Base-by-base conservation (phyloP, 2,113 vertebrate species). In the Orycteropus afer region DNA sequence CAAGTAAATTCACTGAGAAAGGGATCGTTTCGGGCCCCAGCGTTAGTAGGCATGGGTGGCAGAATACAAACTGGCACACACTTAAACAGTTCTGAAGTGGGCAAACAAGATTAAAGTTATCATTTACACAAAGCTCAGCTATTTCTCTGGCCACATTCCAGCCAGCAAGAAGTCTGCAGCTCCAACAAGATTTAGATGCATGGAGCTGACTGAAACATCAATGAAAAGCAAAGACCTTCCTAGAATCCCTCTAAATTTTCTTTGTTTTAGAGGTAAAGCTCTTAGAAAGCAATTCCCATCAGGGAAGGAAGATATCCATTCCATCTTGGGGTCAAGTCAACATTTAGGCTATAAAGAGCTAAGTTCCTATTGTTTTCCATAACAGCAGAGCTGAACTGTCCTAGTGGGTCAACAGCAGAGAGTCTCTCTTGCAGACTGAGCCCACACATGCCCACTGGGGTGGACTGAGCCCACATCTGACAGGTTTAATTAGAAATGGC, bases 1-100 rank as follows among this genome's bases (percentile, higher is more conserved):
- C 69, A 74, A 37, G 32, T 27, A 53, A 94, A 91, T 84, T 94
- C 80, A 32, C 40, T 74, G 47, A 94, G 85, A 12, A 51, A 84
- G 12, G 0, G 20, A 51, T 20, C 94, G 10, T 49, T 32, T 37
- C 25, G 59, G 11, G 10, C 65, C 7, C 65, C n/a, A 53, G 11
- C 15, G 27, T 4, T 49, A 5, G 18, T 45, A 27, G 49, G 45
- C 0, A 13, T 0, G 37, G 6, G 25, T 34, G 42, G 37, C 40
- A 9, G 27, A 49, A 82, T 29, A 76, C 11, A 47, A n/a, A 22
- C 5, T 42, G 13, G 15, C 76, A 45, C 5, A 9, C 7, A 15
- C 3, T 67, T 74, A 13, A n/a, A 73, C 22, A 65, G 55, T 79
- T 79, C 42, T 73, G 65, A 84, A 61, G 61, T 13, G 65, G 63